These are phyloP conservation scores for Platygyra sinensis DNA, from an alignment of 64 coral and sea anemone genomes.

Conservation along the genomic window DNA sequence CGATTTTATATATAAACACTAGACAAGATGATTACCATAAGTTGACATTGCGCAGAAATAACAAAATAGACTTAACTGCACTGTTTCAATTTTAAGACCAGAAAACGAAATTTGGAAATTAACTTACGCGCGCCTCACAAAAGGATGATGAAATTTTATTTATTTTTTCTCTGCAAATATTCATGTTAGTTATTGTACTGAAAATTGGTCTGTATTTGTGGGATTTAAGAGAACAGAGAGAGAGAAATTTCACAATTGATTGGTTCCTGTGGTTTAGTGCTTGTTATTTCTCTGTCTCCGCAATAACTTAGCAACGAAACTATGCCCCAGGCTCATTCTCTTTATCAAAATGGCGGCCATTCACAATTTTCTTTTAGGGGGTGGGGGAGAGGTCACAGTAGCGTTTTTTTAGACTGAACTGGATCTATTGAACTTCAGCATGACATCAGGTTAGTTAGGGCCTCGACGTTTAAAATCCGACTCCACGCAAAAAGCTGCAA, in stretches of 20 bases:
- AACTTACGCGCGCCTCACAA: neutral
- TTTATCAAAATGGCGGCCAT: too few relatives aligned
- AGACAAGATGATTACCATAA: constrained; percentile 5
- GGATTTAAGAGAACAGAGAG: too few relatives aligned
- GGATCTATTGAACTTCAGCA: too few relatives aligned
- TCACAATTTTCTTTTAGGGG: too few relatives aligned
- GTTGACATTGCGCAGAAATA: neutral
- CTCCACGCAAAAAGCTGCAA: too few relatives aligned
- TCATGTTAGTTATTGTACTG: neutral
- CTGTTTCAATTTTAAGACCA: neutral
- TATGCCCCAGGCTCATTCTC: too few relatives aligned
- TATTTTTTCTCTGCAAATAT: neutral
- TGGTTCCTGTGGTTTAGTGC: neutral
- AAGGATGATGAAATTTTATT: neutral
- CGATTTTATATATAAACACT: neutral
- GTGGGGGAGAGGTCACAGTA: too few relatives aligned
- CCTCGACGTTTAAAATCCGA: too few relatives aligned
- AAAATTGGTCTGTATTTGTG: neutral
- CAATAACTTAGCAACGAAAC: too few relatives aligned
- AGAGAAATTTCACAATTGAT: neutral
- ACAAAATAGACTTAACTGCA: neutral
- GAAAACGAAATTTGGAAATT: neutral
- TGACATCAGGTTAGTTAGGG: too few relatives aligned
- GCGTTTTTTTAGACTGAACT: too few relatives aligned
- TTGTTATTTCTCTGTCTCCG: too few relatives aligned